Conservation (phyloP, 2,888 invertebrate genomes). For the Colletes collaris region DNA sequence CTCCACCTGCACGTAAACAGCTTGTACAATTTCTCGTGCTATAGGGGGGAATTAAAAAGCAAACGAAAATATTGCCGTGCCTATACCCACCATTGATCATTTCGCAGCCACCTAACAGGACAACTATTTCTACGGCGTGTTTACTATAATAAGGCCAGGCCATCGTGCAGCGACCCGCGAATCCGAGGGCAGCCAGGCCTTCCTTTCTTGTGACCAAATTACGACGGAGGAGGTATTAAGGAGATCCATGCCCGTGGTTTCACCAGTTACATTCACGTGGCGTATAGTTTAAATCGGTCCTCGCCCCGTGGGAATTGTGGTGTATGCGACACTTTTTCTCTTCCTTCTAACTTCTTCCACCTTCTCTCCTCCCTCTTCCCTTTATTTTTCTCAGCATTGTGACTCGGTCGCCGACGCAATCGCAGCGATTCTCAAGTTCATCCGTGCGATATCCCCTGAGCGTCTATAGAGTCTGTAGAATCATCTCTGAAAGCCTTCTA, state of each 20-base stretch:
- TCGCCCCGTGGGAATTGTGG: conserved; percentile 64
- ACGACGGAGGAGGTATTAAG: conserved; percentile 52
- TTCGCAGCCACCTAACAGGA: conserved; percentile 45
- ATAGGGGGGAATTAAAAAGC: conserved; percentile 19
- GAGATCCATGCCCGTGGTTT: conserved; percentile 50
- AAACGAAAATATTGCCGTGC: conserved; percentile 26
- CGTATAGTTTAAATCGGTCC: conserved; percentile 58
- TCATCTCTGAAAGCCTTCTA: background rate
- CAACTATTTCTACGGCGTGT: conserved; percentile 51
- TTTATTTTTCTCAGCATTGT: conserved; percentile 62
- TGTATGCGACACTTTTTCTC: conserved; percentile 65
- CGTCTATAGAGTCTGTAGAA: background rate
- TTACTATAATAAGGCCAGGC: conserved; percentile 53
- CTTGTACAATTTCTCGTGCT: conserved; percentile 1
- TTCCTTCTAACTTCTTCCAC: conserved; percentile 50
- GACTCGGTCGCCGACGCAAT: conserved; percentile 55
- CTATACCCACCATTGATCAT: conserved; percentile 42
- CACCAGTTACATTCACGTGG: conserved; percentile 53
- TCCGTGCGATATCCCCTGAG: background rate
- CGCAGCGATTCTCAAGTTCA: conserved; percentile 61
- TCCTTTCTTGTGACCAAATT: conserved; percentile 60
- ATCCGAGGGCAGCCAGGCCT: conserved; percentile 51
- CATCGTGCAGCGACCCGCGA: conserved; percentile 56
- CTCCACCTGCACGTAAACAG: no score
- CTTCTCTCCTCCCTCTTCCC: conserved; percentile 48